Evolutionary conservation across 2,797 vertebrate species (phyloP).

Genomic region (Aplochiton taeniatus): DNA sequence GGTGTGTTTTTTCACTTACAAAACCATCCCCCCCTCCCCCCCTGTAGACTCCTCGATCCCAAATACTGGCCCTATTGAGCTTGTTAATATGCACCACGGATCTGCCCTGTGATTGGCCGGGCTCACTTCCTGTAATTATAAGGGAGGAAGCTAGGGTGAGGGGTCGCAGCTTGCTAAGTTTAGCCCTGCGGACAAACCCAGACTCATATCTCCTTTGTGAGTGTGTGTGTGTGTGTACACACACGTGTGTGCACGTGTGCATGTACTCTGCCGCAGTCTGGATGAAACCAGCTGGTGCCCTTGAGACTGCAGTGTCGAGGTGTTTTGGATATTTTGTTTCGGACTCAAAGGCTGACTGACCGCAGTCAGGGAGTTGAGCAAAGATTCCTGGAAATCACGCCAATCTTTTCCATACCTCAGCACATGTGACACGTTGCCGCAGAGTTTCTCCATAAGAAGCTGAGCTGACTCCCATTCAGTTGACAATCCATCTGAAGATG

Average conservation of each 20-base stretch:
- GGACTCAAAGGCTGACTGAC: not conserved
- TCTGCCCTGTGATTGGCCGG: conserved; percentile 71
- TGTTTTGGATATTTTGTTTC: not conserved
- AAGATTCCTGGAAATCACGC: conserved; percentile 1
- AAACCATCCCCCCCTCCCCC: conserved; percentile 5
- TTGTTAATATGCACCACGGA: conserved; percentile 73
- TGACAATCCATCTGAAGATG: too few relatives aligned
- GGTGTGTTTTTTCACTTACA: not conserved
- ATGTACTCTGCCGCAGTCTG: conserved; percentile 2
- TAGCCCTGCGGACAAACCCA: conserved; percentile 51
- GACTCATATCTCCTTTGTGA: conserved; percentile 31
- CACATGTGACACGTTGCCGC: not conserved
- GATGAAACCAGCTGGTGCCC: conserved; percentile 7
- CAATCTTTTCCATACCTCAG: not conserved
- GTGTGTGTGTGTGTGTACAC: conserved; percentile 17
- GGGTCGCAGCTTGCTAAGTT: conserved; percentile 72
- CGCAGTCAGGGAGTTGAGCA: not conserved
- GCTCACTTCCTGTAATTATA: conserved; percentile 84
- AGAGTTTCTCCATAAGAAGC: not conserved
- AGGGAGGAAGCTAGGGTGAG: conserved; percentile 81
- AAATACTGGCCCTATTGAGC: conserved; percentile 62
- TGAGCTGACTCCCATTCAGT: too few relatives aligned
- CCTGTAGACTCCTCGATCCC: conserved; percentile 18
- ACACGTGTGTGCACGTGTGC: conserved; percentile 14
- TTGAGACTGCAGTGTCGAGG: not conserved